Conservation (phyloP, 2,797 vertebrate genomes). For the Todus mexicanus region DNA sequence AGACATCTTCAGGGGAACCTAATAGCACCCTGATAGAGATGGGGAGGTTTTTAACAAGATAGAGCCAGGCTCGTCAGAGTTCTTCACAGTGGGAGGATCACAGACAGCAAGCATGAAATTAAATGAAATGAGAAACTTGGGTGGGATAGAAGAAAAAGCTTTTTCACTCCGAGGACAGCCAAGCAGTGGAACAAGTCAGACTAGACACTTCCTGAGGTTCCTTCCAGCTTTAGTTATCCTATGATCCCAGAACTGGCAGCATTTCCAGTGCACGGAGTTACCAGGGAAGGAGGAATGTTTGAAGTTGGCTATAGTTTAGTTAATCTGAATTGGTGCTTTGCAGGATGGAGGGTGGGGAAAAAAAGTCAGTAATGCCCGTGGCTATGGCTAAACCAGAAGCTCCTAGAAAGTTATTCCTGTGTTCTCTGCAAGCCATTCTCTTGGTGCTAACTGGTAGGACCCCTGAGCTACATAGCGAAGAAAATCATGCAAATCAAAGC, state of each 20-base stretch:
- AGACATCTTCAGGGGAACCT: background rate
- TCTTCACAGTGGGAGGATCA: background rate
- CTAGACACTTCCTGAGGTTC: background rate
- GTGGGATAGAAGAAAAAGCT: background rate
- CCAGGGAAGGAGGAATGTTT: background rate
- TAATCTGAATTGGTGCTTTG: background rate
- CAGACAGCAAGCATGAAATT: background rate
- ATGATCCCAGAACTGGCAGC: background rate
- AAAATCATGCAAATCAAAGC: background rate
- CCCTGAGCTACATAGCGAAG: background rate
- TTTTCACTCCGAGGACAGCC: background rate
- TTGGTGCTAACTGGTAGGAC: background rate
- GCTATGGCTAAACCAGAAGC: background rate
- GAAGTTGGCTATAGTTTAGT: background rate
- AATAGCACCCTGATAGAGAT: background rate
- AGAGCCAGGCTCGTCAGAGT: background rate
- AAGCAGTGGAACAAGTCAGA: background rate
- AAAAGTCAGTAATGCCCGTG: background rate
- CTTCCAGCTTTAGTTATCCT: background rate
- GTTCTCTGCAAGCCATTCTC: background rate
- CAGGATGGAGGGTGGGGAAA: background rate
- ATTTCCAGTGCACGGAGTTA: background rate
- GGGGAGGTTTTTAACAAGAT: background rate
- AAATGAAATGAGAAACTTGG: background rate
- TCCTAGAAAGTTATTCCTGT: background rate